phyloP scores from a whole-genome alignment of 2,113 vertebrate genomes.

The Geococcyx californianus region DNA sequence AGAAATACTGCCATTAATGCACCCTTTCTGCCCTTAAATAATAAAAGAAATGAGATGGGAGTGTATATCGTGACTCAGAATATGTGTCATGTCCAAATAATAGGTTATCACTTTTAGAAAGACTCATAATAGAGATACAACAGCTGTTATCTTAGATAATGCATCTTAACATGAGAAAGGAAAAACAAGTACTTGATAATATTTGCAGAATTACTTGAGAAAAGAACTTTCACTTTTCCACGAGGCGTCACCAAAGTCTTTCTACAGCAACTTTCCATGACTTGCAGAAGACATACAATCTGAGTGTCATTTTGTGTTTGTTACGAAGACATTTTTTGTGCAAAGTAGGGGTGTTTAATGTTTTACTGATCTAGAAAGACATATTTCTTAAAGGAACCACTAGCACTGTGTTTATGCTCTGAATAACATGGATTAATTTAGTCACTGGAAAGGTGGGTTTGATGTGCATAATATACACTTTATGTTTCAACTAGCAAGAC shows the following conservation, averaged over 20 bases:
- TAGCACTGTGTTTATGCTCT: background rate
- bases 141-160: background rate
- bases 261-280: background rate
- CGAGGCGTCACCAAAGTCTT: background rate
- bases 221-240: background rate
- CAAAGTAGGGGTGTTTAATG: background rate
- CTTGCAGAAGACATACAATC: background rate
- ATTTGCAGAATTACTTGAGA: background rate
- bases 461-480: background rate
- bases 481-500: background rate
- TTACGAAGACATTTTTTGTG: background rate
- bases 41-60: background rate
- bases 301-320: background rate
- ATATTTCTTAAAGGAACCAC: background rate
- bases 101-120: background rate
- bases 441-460: background rate
- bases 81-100: background rate
- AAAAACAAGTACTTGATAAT: background rate
- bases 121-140: background rate
- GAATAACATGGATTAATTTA: background rate
- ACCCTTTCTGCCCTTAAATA: background rate
- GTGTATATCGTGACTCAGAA: background rate
- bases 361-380: background rate
- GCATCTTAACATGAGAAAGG: background rate
- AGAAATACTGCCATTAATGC: background rate